Conservation (phyloP, 2,113 vertebrate species). For the Indri indri region DNA sequence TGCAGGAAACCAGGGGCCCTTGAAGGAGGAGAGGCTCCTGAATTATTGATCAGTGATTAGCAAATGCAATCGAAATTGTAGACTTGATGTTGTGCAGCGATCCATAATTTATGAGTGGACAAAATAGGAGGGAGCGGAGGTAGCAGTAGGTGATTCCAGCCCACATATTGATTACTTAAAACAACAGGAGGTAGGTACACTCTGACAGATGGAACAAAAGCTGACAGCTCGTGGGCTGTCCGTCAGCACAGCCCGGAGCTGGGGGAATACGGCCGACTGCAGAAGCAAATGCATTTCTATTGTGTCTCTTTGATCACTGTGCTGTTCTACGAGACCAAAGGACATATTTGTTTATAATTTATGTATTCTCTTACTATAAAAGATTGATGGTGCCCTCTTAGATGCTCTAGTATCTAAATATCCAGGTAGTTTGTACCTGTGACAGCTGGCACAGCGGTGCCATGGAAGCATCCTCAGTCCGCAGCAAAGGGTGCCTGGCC, state of each 20-base stretch:
- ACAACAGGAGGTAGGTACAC: conserved; percentile 96
- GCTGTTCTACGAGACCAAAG: conserved; percentile 85
- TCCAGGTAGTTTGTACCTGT: conserved; percentile 82
- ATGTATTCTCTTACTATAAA: conserved; percentile 86
- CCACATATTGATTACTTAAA: conserved; percentile 98
- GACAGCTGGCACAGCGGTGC: conserved; percentile 73
- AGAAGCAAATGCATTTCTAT: conserved; percentile 85
- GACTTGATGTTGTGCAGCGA: conserved; percentile 92
- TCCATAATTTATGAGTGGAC: conserved; percentile 99
- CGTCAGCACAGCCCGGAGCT: conserved; percentile 79
- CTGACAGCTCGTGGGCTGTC: conserved; percentile 86
- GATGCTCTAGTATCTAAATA: conserved; percentile 79
- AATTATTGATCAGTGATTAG: conserved; percentile 99
- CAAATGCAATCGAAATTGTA: conserved; percentile 99
- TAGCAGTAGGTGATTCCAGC: conserved; percentile 95
- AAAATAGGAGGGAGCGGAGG: conserved; percentile 96
- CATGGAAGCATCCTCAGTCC: conserved; percentile 54
- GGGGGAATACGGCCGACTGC: conserved; percentile 76
- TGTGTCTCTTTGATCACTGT: conserved; percentile 87
- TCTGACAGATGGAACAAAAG: conserved; percentile 93
- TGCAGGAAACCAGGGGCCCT: conserved; percentile 91
- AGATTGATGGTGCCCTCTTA: conserved; percentile 86
- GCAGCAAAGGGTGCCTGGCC: conserved; percentile 20
- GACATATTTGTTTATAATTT: conserved; percentile 90
- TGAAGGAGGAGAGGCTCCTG: conserved; percentile 91